Evolutionary conservation across 2,888 invertebrate species (phyloP).

Genomic region (Athalia rosae): DNA sequence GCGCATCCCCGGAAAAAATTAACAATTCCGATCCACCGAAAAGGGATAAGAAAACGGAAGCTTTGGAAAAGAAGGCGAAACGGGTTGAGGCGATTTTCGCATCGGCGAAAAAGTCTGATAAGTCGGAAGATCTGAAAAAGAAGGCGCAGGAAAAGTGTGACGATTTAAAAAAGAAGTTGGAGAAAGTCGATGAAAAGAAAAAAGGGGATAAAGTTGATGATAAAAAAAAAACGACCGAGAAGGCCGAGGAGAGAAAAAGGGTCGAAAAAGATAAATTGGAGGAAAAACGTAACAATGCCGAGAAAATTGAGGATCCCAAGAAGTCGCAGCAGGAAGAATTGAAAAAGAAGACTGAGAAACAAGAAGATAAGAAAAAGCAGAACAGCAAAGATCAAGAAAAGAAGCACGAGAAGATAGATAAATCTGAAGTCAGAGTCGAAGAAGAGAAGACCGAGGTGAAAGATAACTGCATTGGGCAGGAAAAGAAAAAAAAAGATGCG

Average conservation of each 20-base stretch:
- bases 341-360: conserved; percentile 62
- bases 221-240: conserved; percentile 52
- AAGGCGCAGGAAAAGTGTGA: conserved; percentile 49
- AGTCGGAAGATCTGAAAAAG: conserved; percentile 50
- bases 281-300: conserved; percentile 50
- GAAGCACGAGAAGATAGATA: conserved; percentile 58
- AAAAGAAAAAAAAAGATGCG: not conserved
- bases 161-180: conserved; percentile 52
- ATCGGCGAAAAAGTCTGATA: conserved; percentile 53
- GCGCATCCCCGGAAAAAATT: conserved; percentile 64
- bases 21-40: conserved; percentile 59
- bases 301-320: conserved; percentile 48
- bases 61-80: conserved; percentile 70
- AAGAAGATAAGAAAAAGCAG: conserved; percentile 58
- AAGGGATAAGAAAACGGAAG: conserved; percentile 63
- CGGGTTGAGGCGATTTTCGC: conserved; percentile 69
- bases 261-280: conserved; percentile 50
- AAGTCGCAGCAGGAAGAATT: conserved; percentile 46
- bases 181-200: conserved; percentile 53
- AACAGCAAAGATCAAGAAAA: conserved; percentile 54
- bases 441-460: conserved; percentile 50
- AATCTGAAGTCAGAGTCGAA: conserved; percentile 51
- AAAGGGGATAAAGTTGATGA: conserved; percentile 60
- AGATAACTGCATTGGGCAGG: not conserved
- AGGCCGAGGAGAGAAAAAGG: conserved; percentile 62